Conservation (phyloP, 2,888 invertebrate species). For the Lepidochitona cinerea region DNA sequence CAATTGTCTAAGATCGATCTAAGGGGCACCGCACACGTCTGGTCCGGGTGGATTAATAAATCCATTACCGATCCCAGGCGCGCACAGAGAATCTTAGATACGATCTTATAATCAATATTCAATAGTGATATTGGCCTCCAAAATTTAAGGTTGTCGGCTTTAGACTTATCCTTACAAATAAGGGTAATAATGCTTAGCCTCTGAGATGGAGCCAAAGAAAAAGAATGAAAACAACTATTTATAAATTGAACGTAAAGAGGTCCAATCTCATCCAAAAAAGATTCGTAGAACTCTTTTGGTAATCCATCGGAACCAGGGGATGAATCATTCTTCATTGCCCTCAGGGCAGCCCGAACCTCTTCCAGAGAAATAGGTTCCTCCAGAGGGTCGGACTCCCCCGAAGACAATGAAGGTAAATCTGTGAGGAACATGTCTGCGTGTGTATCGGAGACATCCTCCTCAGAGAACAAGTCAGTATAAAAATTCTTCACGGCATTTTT, state of each 20-base stretch:
- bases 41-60: background rate
- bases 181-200: background rate
- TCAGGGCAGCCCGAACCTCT: background rate
- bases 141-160: background rate
- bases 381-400: background rate
- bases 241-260: background rate
- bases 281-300: conserved; percentile 2
- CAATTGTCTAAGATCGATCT: background rate
- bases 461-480: conserved; percentile 1
- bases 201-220: background rate
- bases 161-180: background rate
- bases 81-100: background rate
- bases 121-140: background rate
- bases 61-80: background rate
- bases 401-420: background rate
- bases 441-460: background rate
- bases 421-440: background rate
- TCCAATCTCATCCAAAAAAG: conserved; percentile 8
- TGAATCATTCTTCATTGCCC: conserved; percentile 5
- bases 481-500: too few relatives aligned
- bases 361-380: background rate
- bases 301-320: conserved; percentile 11
- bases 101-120: background rate
- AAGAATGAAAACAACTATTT: background rate
- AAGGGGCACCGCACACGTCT: background rate